These are phyloP conservation scores for Bellardia pandia DNA, from an alignment of 2,888 invertebrate genomes.

Conservation along the genomic window DNA sequence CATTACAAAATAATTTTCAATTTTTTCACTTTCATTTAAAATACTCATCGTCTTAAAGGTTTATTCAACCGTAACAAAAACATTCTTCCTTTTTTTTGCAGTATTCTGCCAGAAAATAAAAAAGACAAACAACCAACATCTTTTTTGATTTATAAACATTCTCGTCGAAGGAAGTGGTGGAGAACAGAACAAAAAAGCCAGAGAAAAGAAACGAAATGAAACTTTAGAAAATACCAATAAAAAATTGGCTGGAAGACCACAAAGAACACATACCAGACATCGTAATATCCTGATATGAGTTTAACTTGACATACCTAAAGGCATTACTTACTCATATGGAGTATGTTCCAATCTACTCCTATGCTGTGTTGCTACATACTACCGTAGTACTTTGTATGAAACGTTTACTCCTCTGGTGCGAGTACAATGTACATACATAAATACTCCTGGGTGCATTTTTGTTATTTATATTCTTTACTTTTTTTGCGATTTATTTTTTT, in stretches of 20 bases:
- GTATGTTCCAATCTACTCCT: slow-evolving; percentile 17
- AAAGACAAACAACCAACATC: slow-evolving; percentile 43
- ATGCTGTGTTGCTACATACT: slow-evolving; percentile 26
- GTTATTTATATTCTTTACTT: slow-evolving; percentile 34
- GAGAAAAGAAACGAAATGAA: slow-evolving; percentile 47
- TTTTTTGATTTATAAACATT: slow-evolving; percentile 71
- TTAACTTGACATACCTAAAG: slow-evolving; percentile 65
- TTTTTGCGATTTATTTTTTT: slow-evolving; percentile 13
- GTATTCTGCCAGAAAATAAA: slow-evolving; percentile 33
- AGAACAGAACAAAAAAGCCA: slow-evolving; percentile 18
- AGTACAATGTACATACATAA: slow-evolving; percentile 52
- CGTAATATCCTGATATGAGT: slow-evolving; percentile 72
- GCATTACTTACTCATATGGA: slow-evolving; percentile 40
- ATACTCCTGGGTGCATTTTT: slow-evolving; percentile 69
- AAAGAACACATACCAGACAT: slow-evolving; percentile 71
- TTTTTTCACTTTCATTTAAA: slow-evolving; percentile 72
- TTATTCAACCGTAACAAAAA: slow-evolving; percentile 71
- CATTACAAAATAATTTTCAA: slow-evolving; percentile 56
- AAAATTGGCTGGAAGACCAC: slow-evolving; percentile 67
- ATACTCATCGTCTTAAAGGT: slow-evolving; percentile 61
- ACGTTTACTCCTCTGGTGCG: slow-evolving; percentile 19
- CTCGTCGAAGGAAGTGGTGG: slow-evolving; percentile 61
- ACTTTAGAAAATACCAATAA: slow-evolving; percentile 61
- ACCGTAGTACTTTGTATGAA: slow-evolving; percentile 20
- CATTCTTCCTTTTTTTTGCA: slow-evolving; percentile 37